These are phyloP conservation scores for Melanchra persicariae DNA, from an alignment of 2,888 invertebrate species.

Conservation along the genomic window DNA sequence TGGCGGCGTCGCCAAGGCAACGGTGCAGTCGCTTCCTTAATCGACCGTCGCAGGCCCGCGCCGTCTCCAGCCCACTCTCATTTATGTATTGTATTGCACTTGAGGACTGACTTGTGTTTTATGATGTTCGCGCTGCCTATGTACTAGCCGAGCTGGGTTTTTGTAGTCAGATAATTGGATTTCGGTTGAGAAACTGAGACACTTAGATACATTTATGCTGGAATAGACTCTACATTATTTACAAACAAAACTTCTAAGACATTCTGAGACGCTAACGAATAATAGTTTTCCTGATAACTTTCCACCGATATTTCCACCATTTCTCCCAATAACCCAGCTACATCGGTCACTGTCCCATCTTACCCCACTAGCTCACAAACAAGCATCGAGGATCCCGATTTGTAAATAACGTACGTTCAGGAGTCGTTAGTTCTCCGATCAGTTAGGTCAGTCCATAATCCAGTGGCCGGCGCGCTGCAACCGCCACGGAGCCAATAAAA, in stretches of 20 bases:
- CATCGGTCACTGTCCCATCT: constrained; percentile 48
- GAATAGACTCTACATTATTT: background rate
- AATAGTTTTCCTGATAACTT: background rate
- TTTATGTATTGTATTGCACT: constrained; percentile 89
- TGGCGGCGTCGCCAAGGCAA: constrained; percentile 89
- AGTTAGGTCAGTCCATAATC: constrained; percentile 85
- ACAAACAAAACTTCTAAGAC: constrained; percentile 1
- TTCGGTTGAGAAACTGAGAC: background rate
- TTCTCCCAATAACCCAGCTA: constrained; percentile 20
- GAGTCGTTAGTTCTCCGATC: constrained; percentile 80
- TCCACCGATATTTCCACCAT: background rate
- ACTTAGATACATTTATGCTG: background rate
- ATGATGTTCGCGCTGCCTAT: constrained; percentile 65
- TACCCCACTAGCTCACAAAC: constrained; percentile 60
- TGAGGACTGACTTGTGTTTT: constrained; percentile 78
- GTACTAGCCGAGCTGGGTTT: constrained; percentile 14
- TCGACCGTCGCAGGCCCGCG: constrained; percentile 88
- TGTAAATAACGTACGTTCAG: constrained; percentile 78
- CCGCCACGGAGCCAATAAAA: constrained; percentile 87
- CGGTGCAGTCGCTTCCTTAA: constrained; percentile 90
- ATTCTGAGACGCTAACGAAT: background rate
- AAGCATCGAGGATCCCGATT: constrained; percentile 68
- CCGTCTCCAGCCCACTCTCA: constrained; percentile 79
- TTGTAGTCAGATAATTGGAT: constrained; percentile 17
- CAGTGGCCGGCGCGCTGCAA: constrained; percentile 83